These are phyloP conservation scores for Cyaniris semiargus DNA, from an alignment of 2,888 invertebrate genomes.

Conservation along the genomic window DNA sequence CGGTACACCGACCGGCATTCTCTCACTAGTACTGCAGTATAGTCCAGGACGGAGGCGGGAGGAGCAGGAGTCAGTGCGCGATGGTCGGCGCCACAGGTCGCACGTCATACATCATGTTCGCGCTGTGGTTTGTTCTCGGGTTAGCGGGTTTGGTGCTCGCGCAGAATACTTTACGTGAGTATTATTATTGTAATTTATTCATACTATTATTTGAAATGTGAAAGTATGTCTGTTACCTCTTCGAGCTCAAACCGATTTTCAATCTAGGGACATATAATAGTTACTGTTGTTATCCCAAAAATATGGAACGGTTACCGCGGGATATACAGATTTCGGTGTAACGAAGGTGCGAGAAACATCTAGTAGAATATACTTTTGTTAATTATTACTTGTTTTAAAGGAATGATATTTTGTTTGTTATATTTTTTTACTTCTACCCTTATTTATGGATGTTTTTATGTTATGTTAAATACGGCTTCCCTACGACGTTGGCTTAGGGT, in stretches of 20 bases:
- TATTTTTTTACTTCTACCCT: not conserved
- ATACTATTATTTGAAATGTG: no score
- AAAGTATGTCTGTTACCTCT: no score
- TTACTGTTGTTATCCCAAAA: not conserved
- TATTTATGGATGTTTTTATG: not conserved
- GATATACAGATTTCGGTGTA: no score
- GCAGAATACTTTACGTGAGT: conserved; percentile 25
- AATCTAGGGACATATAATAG: no score
- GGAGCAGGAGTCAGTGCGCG: not conserved
- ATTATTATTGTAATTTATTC: no score
- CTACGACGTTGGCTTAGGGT: not conserved
- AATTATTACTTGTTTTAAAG: not conserved
- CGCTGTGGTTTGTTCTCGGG: not conserved
- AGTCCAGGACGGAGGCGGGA: no score
- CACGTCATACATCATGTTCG: not conserved
- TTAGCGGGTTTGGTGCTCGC: conserved; percentile 1
- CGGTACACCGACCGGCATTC: no score
- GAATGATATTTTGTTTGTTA: not conserved
- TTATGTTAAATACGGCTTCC: not conserved
- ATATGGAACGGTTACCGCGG: no score
- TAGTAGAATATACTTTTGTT: not conserved
- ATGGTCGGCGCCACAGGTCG: not conserved
- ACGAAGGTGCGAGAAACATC: no score
- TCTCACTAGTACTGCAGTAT: no score
- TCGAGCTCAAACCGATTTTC: no score